phyloP scores from a whole-genome alignment of 2,888 invertebrate genomes.

The Lithosia quadra region DNA sequence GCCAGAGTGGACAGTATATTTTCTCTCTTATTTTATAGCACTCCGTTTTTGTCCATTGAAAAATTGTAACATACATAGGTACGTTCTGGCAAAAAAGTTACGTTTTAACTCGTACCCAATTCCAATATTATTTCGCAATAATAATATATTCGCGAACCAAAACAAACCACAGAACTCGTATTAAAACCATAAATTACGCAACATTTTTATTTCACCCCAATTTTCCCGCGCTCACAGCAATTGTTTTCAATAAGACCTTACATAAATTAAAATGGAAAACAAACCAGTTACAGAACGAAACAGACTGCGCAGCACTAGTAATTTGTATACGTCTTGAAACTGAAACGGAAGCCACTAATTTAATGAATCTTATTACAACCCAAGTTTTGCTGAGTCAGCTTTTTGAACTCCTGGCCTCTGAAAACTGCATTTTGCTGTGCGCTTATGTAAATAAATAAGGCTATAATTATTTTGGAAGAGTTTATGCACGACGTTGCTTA shows the following conservation, averaged over 20 bases:
- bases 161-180: conserved; percentile 19
- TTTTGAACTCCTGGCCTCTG: conserved; percentile 17
- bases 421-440: conserved; percentile 18
- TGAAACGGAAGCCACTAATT: conserved; percentile 38
- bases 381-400: conserved; percentile 33
- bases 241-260: conserved; percentile 40
- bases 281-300: conserved; percentile 22
- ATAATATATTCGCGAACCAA: conserved; percentile 15
- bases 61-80: background rate
- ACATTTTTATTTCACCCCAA: conserved; percentile 38
- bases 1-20: too few species aligned
- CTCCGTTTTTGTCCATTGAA: background rate
- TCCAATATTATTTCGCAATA: conserved; percentile 1
- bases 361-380: conserved; percentile 43
- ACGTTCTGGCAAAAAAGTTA: background rate
- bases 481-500: background rate
- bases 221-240: conserved; percentile 37
- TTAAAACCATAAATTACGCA: conserved; percentile 16
- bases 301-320: conserved; percentile 25
- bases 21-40: background rate
- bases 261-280: conserved; percentile 45
- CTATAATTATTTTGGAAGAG: conserved; percentile 1
- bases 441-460: conserved; percentile 27
- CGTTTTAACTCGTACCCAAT: background rate
- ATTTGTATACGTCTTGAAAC: conserved; percentile 40